Evolutionary conservation across 2,113 vertebrate species (phyloP).

Genomic region (Albula glossodonta): DNA sequence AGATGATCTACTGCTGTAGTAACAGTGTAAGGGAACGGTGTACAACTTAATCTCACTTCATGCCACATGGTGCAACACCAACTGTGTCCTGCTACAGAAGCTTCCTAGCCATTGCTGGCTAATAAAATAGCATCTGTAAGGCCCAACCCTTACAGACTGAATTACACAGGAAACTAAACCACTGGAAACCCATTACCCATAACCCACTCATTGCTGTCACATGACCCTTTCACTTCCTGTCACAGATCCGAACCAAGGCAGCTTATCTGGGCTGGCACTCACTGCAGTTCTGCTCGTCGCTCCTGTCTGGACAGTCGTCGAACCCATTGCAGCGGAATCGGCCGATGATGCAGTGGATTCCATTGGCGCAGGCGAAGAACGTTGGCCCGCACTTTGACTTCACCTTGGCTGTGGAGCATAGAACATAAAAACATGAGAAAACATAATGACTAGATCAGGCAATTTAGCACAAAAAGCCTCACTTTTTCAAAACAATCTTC

Average conservation of each 20-base stretch:
- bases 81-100: too few species aligned
- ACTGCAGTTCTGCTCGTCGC: slow-evolving; percentile 98
- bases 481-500: too few species aligned
- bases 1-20: too few species aligned
- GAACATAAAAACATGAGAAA: too few species aligned
- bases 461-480: too few species aligned
- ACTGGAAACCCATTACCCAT: background rate
- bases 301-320: slow-evolving; percentile 91
- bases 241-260: background rate
- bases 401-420: slow-evolving; percentile 76
- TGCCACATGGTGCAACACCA: too few species aligned
- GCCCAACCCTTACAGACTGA: background rate
- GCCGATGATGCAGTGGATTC: slow-evolving; percentile 95
- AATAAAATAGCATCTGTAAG: too few species aligned
- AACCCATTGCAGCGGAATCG: slow-evolving; percentile 95
- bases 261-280: slow-evolving; percentile 62
- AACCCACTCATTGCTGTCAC: slow-evolving; percentile 3
- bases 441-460: too few species aligned
- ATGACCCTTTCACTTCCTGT: background rate
- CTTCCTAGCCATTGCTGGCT: too few species aligned
- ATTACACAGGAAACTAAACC: background rate
- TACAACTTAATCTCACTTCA: too few species aligned
- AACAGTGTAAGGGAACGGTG: too few species aligned
- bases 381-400: slow-evolving; percentile 89
- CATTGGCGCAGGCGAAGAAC: slow-evolving; percentile 90